phyloP scores from a whole-genome alignment of 2,888 invertebrate species.

The Apantesis nais region DNA sequence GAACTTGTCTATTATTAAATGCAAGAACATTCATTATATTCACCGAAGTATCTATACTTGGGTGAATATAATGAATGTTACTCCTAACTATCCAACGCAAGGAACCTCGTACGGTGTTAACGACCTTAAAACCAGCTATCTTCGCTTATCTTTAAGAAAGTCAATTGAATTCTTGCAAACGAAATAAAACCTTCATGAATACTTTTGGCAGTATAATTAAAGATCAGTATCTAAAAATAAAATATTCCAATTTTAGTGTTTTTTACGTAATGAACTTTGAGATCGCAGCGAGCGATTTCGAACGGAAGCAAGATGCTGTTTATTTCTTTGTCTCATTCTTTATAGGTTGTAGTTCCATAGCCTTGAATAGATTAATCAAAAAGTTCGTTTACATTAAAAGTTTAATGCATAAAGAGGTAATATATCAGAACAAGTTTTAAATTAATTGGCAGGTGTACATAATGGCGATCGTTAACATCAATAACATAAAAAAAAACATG shows the following conservation, averaged over 20 bases:
- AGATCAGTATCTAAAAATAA: conserved; percentile 21
- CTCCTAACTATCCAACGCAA: conserved; percentile 26
- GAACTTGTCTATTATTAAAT: not conserved
- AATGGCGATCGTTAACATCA: not conserved
- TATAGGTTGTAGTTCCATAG: not conserved
- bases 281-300: conserved; percentile 18
- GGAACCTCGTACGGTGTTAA: conserved; percentile 39
- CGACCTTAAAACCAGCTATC: conserved; percentile 52
- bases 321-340: not conserved
- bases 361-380: not conserved
- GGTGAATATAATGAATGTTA: too few species aligned
- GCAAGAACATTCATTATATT: conserved; percentile 12
- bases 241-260: conserved; percentile 10
- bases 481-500: not conserved
- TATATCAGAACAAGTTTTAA: not conserved
- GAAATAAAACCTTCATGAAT: conserved; percentile 39
- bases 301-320: conserved; percentile 21
- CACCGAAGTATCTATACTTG: conserved; percentile 20
- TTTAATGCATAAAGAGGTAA: not conserved
- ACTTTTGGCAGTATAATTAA: conserved; percentile 36
- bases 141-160: conserved; percentile 46
- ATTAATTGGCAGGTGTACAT: not conserved
- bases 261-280: conserved; percentile 21
- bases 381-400: not conserved
- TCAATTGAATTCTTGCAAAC: conserved; percentile 48